phyloP scores from a whole-genome alignment of 2,888 invertebrate genomes.

The Matsumyia berberina region DNA sequence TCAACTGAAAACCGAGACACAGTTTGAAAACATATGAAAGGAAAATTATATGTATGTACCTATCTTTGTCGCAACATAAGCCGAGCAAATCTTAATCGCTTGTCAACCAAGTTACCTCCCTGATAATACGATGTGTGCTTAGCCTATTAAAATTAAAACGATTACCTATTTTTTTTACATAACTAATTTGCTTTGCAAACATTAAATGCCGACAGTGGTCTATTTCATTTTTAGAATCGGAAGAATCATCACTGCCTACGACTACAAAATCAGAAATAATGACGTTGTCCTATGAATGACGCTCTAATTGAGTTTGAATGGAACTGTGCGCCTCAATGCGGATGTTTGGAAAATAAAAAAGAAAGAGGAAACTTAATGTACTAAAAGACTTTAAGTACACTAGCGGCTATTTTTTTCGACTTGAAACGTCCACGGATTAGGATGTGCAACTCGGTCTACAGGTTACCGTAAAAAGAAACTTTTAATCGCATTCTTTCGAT shows the following conservation, averaged over 20 bases:
- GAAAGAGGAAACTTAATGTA: not conserved
- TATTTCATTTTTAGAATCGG: slow-evolving; percentile 14
- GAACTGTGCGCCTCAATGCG: slow-evolving; percentile 38
- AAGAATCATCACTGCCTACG: slow-evolving; percentile 35
- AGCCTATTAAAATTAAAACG: no score
- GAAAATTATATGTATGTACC: not conserved
- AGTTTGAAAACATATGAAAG: not conserved
- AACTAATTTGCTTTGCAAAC: no score
- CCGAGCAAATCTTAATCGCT: no score
- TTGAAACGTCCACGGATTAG: no score
- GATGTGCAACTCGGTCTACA: no score
- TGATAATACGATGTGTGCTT: no score
- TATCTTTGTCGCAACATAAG: no score
- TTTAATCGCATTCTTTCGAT: no score
- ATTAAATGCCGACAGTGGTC: not conserved
- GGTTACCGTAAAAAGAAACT: no score
- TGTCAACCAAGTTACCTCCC: no score
- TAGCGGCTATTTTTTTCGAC: slow-evolving; percentile 16
- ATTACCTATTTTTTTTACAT: no score
- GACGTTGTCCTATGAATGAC: slow-evolving; percentile 60
- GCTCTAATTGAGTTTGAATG: slow-evolving; percentile 65
- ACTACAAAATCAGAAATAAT: slow-evolving; percentile 16
- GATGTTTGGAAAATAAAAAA: slow-evolving; percentile 43
- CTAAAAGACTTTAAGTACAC: slow-evolving; percentile 20
- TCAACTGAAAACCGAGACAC: not conserved